These are phyloP conservation scores for Montipora cactus DNA, from an alignment of 64 coral and sea anemone genomes.

Conservation along the genomic window DNA sequence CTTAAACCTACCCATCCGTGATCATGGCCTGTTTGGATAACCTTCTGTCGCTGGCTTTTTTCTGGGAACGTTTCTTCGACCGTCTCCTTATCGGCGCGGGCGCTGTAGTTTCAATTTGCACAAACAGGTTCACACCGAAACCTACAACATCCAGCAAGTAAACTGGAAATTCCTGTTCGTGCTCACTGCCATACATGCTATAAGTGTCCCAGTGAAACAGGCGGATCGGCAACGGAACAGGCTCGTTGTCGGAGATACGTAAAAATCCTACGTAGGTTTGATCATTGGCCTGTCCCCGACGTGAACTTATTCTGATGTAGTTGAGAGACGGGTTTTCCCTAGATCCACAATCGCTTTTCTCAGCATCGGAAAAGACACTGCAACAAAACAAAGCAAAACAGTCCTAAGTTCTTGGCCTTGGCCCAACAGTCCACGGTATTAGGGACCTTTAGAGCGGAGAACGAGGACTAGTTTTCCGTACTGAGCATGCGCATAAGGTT, in stretches of 20 bases:
- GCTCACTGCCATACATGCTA: constrained; percentile 74
- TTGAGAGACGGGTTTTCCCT: constrained; percentile 71
- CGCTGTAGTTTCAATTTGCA: constrained; percentile 97
- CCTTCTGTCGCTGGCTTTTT: constrained; percentile 72
- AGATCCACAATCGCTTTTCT: constrained; percentile 38
- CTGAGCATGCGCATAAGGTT: too few species aligned
- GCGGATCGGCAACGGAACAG: constrained; percentile 72
- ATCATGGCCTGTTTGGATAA: constrained; percentile 1
- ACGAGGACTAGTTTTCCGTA: too few species aligned
- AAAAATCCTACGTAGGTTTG: constrained; percentile 79
- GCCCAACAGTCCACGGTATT: too few species aligned
- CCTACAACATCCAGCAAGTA: constrained; percentile 84
- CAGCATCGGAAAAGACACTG: constrained; percentile 56
- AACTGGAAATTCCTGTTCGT: constrained; percentile 90
- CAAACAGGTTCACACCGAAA: constrained; percentile 83
- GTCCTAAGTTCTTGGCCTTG: too few species aligned
- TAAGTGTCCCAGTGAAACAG: constrained; percentile 97
- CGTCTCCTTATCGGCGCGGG: constrained; percentile 69
- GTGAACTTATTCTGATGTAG: constrained; percentile 81
- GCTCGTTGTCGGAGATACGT: constrained; percentile 83
- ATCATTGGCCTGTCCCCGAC: constrained; percentile 72
- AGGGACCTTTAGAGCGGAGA: too few species aligned
- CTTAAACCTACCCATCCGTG: neutral
- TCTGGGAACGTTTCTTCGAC: constrained; percentile 84
- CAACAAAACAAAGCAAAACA: neutral